phyloP scores from a whole-genome alignment of 2,888 invertebrate species.

The Barypeithes pellucidus region DNA sequence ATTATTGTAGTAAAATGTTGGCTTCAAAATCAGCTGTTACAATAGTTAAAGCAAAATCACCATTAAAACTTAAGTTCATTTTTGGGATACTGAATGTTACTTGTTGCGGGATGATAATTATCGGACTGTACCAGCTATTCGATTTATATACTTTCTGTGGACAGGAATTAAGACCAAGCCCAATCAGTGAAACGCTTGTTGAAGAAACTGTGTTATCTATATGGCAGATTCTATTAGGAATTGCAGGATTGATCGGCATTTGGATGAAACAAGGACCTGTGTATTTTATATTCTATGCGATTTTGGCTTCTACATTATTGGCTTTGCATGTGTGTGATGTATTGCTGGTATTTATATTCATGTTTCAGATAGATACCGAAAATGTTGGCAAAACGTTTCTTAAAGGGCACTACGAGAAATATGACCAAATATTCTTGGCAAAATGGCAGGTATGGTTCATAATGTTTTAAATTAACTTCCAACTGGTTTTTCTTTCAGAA shows the following conservation, averaged over 20 bases:
- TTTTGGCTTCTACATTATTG: slow-evolving; percentile 5
- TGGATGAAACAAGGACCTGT: slow-evolving; percentile 24
- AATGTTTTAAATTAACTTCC: too few relatives aligned
- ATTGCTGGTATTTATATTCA: slow-evolving; percentile 1
- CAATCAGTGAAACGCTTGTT: not conserved
- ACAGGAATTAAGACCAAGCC: slow-evolving; percentile 25
- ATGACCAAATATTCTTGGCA: not conserved
- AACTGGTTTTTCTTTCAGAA: too few relatives aligned
- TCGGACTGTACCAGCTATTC: not conserved
- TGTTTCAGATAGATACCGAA: not conserved
- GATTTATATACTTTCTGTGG: slow-evolving; percentile 14
- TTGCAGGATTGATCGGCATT: slow-evolving; percentile 18
- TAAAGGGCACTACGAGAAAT: not conserved
- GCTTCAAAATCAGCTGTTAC: not conserved
- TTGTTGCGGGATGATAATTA: not conserved
- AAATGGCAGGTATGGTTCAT: too few relatives aligned
- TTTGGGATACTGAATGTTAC: not conserved
- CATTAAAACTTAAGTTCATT: not conserved
- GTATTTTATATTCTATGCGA: slow-evolving; percentile 15
- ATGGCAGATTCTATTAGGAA: not conserved
- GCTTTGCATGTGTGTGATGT: slow-evolving; percentile 25
- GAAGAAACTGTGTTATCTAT: slow-evolving; percentile 1
- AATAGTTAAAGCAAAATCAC: not conserved
- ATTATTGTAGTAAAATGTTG: not conserved
- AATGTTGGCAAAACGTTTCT: not conserved